Conservation (phyloP, 2,888 invertebrate genomes). For the Himalopsyche japonica region DNA sequence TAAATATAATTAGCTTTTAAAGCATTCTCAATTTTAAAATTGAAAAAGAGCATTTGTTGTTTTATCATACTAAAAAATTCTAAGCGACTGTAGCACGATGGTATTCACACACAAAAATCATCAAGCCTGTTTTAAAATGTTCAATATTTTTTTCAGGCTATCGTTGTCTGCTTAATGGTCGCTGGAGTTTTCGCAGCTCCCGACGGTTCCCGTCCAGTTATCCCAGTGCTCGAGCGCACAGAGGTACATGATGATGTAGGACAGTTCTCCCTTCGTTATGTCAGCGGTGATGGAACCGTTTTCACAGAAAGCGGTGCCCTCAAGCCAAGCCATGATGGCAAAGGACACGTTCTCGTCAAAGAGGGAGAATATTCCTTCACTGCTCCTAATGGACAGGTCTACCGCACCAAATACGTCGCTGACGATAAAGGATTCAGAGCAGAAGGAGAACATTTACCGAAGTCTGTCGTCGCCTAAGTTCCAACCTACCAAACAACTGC, state of each 20-base stretch:
- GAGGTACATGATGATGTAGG: slow-evolving; percentile 21
- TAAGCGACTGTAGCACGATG: too few relatives aligned
- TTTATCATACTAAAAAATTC: too few relatives aligned
- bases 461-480: slow-evolving; percentile 10
- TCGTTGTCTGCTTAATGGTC: not conserved
- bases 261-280: slow-evolving; percentile 22
- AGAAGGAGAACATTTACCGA: slow-evolving; percentile 16
- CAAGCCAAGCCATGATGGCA: slow-evolving; percentile 19
- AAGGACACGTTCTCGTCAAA: slow-evolving; percentile 20
- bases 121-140: too few relatives aligned
- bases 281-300: slow-evolving; percentile 13
- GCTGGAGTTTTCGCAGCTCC: not conserved
- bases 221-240: slow-evolving; percentile 16
- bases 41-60: too few relatives aligned
- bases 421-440: slow-evolving; percentile 30
- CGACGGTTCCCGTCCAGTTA: not conserved
- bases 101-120: too few relatives aligned
- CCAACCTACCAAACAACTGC: not conserved
- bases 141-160: not conserved
- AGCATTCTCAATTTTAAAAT: too few relatives aligned
- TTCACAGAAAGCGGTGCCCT: slow-evolving; percentile 18
- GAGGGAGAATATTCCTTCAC: slow-evolving; percentile 15
- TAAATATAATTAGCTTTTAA: not conserved
- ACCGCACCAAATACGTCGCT: slow-evolving; percentile 26
- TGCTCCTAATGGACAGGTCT: slow-evolving; percentile 13